Evolutionary conservation across 2,888 invertebrate genomes (phyloP).

Genomic region (Lamellibrachia columna): DNA sequence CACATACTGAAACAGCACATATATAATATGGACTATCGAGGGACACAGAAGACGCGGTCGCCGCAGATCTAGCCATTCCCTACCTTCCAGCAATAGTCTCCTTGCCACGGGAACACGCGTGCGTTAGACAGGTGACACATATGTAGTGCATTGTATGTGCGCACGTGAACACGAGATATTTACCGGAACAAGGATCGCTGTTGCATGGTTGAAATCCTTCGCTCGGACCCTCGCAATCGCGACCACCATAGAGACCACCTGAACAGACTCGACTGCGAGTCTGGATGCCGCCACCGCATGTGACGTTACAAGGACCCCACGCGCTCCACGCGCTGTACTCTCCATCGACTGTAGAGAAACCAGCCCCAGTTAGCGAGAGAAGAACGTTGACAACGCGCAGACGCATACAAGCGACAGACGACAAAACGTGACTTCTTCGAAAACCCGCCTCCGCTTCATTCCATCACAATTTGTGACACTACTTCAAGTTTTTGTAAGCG

Average conservation of each 20-base stretch:
- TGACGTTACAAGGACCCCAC: conserved; percentile 13
- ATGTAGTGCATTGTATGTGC: background rate
- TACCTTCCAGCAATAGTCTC: background rate
- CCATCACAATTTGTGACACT: background rate
- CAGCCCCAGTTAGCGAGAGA: background rate
- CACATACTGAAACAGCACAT: background rate
- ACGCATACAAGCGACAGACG: background rate
- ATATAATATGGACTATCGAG: background rate
- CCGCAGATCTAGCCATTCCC: background rate
- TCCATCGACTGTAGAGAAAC: conserved; percentile 21
- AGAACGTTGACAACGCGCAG: background rate
- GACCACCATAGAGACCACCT: conserved; percentile 47
- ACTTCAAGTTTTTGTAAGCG: background rate
- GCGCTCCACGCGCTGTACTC: conserved; percentile 17
- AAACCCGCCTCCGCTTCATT: background rate
- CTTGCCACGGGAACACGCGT: background rate
- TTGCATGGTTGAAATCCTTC: conserved; percentile 50
- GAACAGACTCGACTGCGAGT: conserved; percentile 47
- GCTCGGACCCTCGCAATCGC: conserved; percentile 45
- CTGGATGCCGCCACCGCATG: conserved; percentile 48
- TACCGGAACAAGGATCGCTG: conserved; percentile 58
- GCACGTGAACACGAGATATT: conserved; percentile 23
- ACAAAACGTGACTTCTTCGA: background rate
- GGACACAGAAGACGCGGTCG: background rate
- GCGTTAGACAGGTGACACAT: background rate